Evolutionary conservation across 30 jellyfish, hydroid and myxozoan genomes (phyloP), one percentile per base, ranked within the genome.

Genomic region (Hydra vulgaris): DNA sequence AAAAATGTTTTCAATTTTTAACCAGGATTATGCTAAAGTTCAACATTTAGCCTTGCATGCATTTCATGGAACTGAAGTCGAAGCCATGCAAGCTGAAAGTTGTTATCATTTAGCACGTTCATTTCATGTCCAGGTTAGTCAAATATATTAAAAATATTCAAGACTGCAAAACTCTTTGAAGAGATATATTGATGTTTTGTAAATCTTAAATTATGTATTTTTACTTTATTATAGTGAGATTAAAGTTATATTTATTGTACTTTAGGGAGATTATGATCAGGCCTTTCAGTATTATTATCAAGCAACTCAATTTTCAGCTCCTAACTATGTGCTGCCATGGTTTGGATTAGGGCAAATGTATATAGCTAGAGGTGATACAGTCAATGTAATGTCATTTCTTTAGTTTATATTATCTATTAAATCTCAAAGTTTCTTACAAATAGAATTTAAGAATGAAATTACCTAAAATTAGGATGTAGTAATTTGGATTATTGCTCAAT

Each of bases 341-440:
- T 90, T 86, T 87, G 97, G 97, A 21, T 88, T 90, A 19, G 97
- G 97, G 15, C 97, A 90, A 83, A 90, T 90, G 95, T 90, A 90
- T 74, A 90, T 90, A 17, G 96, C 96, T 23, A 83, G 97, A 54
- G 97, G 96, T 69, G 97, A 90, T 72, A 85, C 85, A 53, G 84
- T 81, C 72, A 89, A 89, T 70, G 96, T 88, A 53, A 55, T 91
- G 71, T 27, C 24, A 0, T 40, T 40, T 40, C 61, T 40, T 3
- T 40, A 3, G n/a, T n/a, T n/a, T n/a, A n/a, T n/a, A n/a, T n/a
- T n/a, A n/a, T n/a, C n/a, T n/a, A n/a, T n/a, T n/a, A n/a, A n/a
- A n/a, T n/a, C n/a, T n/a, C n/a, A n/a, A n/a, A n/a, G n/a, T n/a
- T n/a, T n/a, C n/a, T n/a, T n/a, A n/a, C n/a, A n/a, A n/a, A n/a